Conservation (phyloP, 2,797 vertebrate genomes). For the Mergus octosetaceus region DNA sequence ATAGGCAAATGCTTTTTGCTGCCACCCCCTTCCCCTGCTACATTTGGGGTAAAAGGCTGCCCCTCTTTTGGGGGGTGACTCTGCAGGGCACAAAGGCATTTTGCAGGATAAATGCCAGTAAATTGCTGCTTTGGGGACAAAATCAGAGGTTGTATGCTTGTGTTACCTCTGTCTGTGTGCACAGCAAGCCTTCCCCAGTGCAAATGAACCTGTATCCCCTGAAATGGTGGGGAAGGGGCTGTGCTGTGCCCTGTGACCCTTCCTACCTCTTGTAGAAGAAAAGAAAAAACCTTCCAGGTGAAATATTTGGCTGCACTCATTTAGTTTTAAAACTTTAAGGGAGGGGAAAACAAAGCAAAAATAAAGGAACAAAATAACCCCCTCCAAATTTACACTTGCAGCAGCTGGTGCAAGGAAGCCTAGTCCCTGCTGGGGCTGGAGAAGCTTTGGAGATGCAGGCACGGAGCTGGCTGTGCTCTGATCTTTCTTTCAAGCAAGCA, state of each 20-base stretch:
- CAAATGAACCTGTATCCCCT: background rate
- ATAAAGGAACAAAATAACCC: too few relatives aligned
- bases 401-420: background rate
- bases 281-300: background rate
- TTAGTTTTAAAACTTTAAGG: background rate
- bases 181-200: accelerated
- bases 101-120: background rate
- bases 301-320: background rate
- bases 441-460: accelerated
- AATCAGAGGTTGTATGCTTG: background rate
- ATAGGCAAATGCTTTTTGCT: background rate
- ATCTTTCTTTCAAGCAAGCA: background rate
- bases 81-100: background rate
- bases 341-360: too few relatives aligned
- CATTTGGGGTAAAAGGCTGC: background rate
- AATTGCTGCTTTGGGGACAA: background rate
- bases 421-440: accelerated
- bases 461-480: accelerated
- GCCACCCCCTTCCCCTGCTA: background rate
- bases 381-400: background rate
- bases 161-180: accelerated
- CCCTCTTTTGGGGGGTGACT: too few relatives aligned
- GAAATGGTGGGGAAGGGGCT: background rate
- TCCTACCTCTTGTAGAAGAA: background rate
- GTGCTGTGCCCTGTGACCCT: background rate